Evolutionary conservation across 2,888 invertebrate genomes (phyloP).

Genomic region (Melipona beecheii): DNA sequence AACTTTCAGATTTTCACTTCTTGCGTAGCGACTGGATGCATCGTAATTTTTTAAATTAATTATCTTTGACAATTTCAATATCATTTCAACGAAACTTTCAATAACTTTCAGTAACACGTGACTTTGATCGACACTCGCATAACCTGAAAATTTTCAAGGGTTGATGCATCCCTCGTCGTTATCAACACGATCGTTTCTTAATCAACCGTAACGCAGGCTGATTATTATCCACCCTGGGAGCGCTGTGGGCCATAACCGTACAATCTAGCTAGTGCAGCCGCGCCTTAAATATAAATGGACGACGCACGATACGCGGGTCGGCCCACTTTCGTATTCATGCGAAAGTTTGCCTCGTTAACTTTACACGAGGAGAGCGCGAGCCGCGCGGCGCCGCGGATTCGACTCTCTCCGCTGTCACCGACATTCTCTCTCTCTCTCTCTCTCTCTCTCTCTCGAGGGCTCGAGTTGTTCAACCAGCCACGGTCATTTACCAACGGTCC

Average conservation of each 20-base stretch:
- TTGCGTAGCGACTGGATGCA: background rate
- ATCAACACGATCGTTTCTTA: conserved; percentile 3
- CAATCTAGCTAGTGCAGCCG: conserved; percentile 77
- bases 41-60: background rate
- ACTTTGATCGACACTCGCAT: background rate
- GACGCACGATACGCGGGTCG: conserved; percentile 72
- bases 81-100: background rate
- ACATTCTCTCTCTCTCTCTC: conserved; percentile 5
- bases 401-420: conserved; percentile 44
- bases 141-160: background rate
- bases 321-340: conserved; percentile 81
- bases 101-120: background rate
- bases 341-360: conserved; percentile 82
- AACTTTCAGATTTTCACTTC: background rate
- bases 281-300: conserved; percentile 82
- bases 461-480: conserved; percentile 29
- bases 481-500: conserved; percentile 44
- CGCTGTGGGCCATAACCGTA: conserved; percentile 78
- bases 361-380: conserved; percentile 71
- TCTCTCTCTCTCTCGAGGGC: background rate
- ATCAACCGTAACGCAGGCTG: conserved; percentile 1
- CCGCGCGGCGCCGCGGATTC: conserved; percentile 70
- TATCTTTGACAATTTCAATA: background rate
- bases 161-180: background rate
- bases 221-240: conserved; percentile 33